Conservation (phyloP, 2,797 vertebrate genomes). For the Dryobates pubescens region DNA sequence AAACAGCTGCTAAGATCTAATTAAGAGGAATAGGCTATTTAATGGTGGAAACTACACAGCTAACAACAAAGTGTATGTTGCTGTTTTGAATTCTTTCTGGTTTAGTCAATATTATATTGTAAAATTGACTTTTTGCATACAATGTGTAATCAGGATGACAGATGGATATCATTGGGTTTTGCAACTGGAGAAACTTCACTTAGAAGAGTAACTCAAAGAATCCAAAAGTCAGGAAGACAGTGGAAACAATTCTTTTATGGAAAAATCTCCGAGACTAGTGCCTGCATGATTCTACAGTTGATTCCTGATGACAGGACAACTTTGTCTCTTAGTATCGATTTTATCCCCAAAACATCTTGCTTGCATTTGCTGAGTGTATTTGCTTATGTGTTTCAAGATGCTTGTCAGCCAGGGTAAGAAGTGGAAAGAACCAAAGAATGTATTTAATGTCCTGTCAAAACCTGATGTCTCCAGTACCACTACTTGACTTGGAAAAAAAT, state of each 20-base stretch:
- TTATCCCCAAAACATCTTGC: background rate
- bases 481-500: background rate
- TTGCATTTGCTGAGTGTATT: background rate
- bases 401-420: background rate
- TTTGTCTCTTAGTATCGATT: background rate
- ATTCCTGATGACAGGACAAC: background rate
- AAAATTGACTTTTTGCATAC: background rate
- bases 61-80: background rate
- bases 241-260: background rate
- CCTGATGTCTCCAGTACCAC: background rate
- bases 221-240: background rate
- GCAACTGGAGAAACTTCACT: background rate
- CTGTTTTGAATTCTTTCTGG: conserved; percentile 29
- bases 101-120: conserved; percentile 14
- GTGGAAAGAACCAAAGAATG: background rate
- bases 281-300: background rate
- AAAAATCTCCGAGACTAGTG: background rate
- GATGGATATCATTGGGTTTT: conserved; percentile 26
- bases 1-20: conserved; percentile 30
- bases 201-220: background rate
- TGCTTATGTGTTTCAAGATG: conserved; percentile 5
- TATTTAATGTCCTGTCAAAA: background rate
- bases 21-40: conserved; percentile 38
- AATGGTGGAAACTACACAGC: background rate
- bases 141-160: background rate